phyloP scores from a whole-genome alignment of 2,888 invertebrate genomes.

The Ochropleura leucogaster region DNA sequence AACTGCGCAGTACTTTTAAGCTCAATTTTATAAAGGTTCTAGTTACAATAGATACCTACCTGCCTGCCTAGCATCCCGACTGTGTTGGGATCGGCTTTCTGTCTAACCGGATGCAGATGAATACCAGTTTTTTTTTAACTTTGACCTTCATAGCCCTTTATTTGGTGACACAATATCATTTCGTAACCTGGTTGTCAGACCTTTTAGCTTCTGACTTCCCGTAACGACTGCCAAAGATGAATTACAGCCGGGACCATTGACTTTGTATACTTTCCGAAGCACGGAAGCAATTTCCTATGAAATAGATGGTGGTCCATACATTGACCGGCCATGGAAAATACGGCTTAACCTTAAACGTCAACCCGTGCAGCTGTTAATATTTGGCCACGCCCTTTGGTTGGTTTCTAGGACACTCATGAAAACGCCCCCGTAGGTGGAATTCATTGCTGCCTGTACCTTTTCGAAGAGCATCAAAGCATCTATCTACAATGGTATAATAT shows the following conservation, averaged over 20 bases:
- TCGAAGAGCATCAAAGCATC: no score
- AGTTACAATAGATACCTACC: not conserved
- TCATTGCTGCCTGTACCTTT: no score
- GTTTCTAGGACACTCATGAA: no score
- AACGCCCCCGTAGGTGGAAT: no score
- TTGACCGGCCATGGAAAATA: no score
- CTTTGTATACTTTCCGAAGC: not conserved
- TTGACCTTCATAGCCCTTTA: not conserved
- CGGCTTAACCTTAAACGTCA: no score
- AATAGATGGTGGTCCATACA: no score
- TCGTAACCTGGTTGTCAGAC: not conserved
- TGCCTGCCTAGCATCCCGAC: not conserved
- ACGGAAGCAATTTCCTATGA: no score
- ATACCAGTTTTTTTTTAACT: not conserved
- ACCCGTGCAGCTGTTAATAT: no score
- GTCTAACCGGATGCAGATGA: not conserved
- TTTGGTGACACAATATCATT: not conserved
- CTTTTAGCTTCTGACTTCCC: not conserved
- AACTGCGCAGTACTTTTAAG: constrained; percentile 7
- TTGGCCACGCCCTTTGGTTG: no score
- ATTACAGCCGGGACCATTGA: not conserved
- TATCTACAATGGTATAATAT: not conserved
- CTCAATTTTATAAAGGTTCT: not conserved
- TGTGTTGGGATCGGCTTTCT: not conserved
- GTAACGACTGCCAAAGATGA: not conserved